phyloP scores from a whole-genome alignment of 2,113 vertebrate genomes.

The Corythaixoides concolor region DNA sequence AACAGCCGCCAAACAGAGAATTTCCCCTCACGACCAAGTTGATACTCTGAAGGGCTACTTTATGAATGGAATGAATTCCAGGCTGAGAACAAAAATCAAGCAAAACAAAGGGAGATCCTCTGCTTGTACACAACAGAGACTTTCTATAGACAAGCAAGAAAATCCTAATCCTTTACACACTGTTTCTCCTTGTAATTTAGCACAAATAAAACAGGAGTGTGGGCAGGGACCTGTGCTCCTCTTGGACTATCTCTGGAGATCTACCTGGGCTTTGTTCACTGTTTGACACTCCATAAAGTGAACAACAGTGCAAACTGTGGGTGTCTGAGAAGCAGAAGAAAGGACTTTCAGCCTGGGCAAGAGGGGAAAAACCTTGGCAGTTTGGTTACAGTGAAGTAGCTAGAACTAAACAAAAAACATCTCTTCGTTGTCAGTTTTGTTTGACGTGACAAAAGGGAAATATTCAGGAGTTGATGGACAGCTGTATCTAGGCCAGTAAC shows the following conservation, averaged over 20 bases:
- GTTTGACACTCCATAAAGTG: neutral
- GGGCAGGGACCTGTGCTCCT: neutral
- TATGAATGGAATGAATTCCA: neutral
- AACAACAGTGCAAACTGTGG: neutral
- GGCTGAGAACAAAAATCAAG: neutral
- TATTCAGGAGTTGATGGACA: neutral
- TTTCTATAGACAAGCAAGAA: neutral
- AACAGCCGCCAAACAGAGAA: neutral
- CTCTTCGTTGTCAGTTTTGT: neutral
- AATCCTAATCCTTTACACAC: accelerated
- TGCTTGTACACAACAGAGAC: neutral
- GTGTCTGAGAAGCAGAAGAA: neutral
- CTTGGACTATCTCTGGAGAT: neutral
- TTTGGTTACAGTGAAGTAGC: neutral
- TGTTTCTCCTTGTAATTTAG: neutral
- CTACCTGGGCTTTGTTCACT: neutral
- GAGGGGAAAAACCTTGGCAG: neutral
- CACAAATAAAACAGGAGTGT: neutral
- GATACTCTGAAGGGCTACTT: neutral
- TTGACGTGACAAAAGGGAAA: neutral
- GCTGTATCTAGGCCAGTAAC: neutral
- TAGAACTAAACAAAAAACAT: neutral
- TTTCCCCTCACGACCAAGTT: neutral
- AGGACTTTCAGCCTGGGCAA: neutral
- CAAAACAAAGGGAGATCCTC: neutral